Evolutionary conservation across 2,113 vertebrate genomes (phyloP), one percentile per base, ranked within the genome.

Genomic region (Corythornis cristatus): DNA sequence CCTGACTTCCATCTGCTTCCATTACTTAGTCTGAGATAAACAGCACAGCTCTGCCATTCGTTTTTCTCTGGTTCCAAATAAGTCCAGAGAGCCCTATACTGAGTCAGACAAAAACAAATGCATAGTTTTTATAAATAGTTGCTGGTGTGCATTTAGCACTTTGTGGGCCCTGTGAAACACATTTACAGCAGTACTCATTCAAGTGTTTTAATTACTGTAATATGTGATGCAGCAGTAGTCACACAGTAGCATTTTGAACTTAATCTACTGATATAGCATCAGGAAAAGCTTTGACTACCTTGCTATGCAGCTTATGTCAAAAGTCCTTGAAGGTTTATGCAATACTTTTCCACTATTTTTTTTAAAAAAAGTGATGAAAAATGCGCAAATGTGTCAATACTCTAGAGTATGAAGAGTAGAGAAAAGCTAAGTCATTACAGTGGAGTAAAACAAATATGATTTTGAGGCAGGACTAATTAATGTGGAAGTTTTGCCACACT

Each of bases 201-300:
- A 84, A 90, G 61, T 78, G 21, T 81, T 90, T 90, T 93, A 75
- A 92, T 90, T 83, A 68, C 35, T 51, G 12, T 31, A 88, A 40
- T 81, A 65, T 71, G n/a, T 90, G 9, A 43, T 68, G 40, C 74
- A 61, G 15, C 37, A 60, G 9, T 53, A 83, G 53, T 53, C 22
- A 74, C 18, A 29, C 19, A 64, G 15, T 9, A 40, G 11, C 15
- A 75, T 81, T 86, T 93, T 86, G 42, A 91, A 87, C 29, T 46
- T 54, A 83, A 71, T 11, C 8, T 88, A 25, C 0, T 2, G 11
- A 14, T 61, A 12, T 0, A 68, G 53, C 23, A 23, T 68, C 25
- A 64, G 65, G 56, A 80, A 71, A 50, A 77, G 20, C 7, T 23
- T 12, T 40, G 33, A 64, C 83, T 60, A 60, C 64, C 43, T 74